A percentile compares a stretch with the other conserved stretches of the same genome.
phyloP scores from a whole-genome alignment of 2,797 vertebrate species.

The Holocentrus rufus region DNA sequence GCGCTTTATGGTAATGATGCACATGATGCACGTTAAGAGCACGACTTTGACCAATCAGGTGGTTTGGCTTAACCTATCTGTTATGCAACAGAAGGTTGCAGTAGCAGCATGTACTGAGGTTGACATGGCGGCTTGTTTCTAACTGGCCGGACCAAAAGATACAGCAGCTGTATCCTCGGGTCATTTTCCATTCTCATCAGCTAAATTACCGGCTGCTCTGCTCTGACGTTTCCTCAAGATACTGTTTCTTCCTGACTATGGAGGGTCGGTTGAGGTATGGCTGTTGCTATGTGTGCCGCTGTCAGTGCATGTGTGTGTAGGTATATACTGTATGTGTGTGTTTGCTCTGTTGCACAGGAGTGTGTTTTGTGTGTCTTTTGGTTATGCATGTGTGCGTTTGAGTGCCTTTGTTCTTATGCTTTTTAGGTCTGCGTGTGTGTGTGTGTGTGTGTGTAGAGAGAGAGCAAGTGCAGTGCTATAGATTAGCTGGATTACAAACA shows the following conservation, averaged over 20 bases:
- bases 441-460: slow-evolving; percentile 15
- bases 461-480: slow-evolving; percentile 21
- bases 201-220: neutral
- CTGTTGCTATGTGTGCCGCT: neutral
- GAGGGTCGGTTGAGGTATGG: slow-evolving; percentile 21
- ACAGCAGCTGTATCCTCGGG: neutral
- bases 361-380: neutral
- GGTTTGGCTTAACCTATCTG: slow-evolving; percentile 28
- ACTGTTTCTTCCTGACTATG: neutral
- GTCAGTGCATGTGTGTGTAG: neutral
- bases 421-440: neutral
- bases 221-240: neutral
- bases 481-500: slow-evolving; percentile 70
- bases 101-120: slow-evolving; percentile 5
- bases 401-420: neutral
- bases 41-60: slow-evolving; percentile 55
- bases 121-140: neutral
- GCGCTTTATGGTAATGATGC: slow-evolving; percentile 45
- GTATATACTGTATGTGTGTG: neutral
- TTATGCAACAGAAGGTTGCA: slow-evolving; percentile 39
- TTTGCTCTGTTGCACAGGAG: too few species aligned
- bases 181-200: neutral
- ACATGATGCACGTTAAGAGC: slow-evolving; percentile 24
- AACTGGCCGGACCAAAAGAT: neutral
- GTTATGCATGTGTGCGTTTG: neutral